A percentile compares a stretch with the other conserved stretches of the same genome.
Evolutionary conservation across 2,113 vertebrate genomes (phyloP).

Genomic region (Xiphophorus couchianus): DNA sequence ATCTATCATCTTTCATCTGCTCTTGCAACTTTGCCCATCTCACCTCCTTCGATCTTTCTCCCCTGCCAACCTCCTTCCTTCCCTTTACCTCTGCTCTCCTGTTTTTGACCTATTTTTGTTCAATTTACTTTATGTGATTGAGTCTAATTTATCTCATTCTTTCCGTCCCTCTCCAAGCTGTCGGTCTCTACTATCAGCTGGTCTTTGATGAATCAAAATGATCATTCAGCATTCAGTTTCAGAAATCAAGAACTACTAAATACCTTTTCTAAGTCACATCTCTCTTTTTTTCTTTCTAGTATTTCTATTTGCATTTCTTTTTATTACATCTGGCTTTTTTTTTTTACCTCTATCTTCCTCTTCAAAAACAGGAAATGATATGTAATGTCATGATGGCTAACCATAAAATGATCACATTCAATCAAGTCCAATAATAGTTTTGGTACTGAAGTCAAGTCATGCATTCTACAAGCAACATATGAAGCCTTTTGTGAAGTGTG

Average conservation of each 20-base stretch:
- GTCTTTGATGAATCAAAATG: conserved; percentile 45
- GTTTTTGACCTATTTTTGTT: neutral
- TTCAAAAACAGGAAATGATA: conserved; percentile 27
- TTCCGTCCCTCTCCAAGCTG: neutral
- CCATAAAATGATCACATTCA: conserved; percentile 1
- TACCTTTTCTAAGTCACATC: conserved; percentile 18
- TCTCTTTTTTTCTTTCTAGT: conserved; percentile 3
- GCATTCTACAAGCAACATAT: neutral
- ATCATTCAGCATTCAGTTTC: conserved; percentile 64
- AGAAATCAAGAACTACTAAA: conserved; percentile 54
- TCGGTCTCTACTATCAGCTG: conserved; percentile 34
- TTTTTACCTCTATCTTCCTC: conserved; percentile 32
- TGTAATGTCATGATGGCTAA: conserved; percentile 21
- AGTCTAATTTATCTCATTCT: conserved; percentile 10
- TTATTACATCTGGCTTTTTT: conserved; percentile 1
- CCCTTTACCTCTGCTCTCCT: conserved; percentile 17
- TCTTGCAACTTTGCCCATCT: conserved; percentile 23
- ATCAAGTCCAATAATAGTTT: neutral
- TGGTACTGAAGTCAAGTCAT: neutral
- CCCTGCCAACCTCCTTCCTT: neutral
- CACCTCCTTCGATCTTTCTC: conserved; percentile 14
- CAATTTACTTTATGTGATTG: neutral
- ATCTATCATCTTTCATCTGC: conserved; percentile 67
- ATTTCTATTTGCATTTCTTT: conserved; percentile 26
- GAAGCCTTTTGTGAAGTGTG: neutral